Evolutionary conservation across 2,888 invertebrate genomes (phyloP), one percentile per base, ranked within the genome.

Genomic region (Syrista parreyssii): DNA sequence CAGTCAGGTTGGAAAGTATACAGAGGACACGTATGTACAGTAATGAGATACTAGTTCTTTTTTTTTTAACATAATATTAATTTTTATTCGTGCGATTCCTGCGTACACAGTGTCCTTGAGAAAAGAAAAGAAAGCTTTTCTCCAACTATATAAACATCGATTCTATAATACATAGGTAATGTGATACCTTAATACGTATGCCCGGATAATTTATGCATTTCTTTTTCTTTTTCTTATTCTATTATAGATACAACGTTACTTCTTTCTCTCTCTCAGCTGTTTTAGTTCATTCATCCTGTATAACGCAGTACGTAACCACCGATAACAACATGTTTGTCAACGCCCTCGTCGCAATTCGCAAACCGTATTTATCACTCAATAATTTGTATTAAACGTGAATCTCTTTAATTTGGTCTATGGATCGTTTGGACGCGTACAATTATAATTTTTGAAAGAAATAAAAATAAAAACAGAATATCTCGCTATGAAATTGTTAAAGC

Each of bases 61-160:
- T 40, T 36, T 36, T 55, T 55, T 79, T 78, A 83, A 81, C 84
- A 83, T 83, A 84, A 84, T 83, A 76, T 81, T 82, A 80, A 77
- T 83, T 76, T 85, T 85, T 85, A 85, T 85, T 82, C 83, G 78
- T 82, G 82, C 82, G 78, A 79, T 80, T 80, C 75, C 79, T 80
- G 80, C 79, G 78, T 84, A 84, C 81, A 82, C 79, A 79, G 77
- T 81, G 74, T 75, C 78, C 77, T 78, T 31, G 69, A 76, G 35
- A 78, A 76, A 69, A 78, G 79, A 80, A 80, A 81, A 74, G 23
- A 75, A 77, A 77, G 77, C 77, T 75, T 69, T 71, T 69, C 68
- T 31, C 71, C 79, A 76, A 77, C 80, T 83, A 84, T 83, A 83
- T 82, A 84, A 84, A 84, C 83, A 82, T 80, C 82, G 78, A 85